Conservation (phyloP, 2,888 invertebrate genomes). For the Thymelicus sylvestris region DNA sequence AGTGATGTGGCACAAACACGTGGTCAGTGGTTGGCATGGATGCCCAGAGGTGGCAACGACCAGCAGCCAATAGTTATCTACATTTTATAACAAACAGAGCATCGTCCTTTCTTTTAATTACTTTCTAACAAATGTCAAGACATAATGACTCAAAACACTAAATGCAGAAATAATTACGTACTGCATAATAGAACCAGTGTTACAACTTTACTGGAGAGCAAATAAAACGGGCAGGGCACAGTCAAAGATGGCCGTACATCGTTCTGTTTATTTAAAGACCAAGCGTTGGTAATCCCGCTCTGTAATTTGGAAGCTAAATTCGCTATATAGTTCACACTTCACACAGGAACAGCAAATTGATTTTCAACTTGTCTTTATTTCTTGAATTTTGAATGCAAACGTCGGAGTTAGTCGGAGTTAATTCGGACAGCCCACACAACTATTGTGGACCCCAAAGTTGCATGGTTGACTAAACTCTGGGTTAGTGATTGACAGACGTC, state of each 20-base stretch:
- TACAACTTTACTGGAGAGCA: slow-evolving; percentile 25
- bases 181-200: slow-evolving; percentile 24
- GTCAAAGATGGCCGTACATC: slow-evolving; percentile 45
- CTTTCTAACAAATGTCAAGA: slow-evolving; percentile 7
- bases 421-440: slow-evolving; percentile 67
- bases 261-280: slow-evolving; percentile 58
- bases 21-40: too few relatives aligned
- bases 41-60: too few relatives aligned
- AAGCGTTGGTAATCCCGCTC: slow-evolving; percentile 53
- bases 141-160: slow-evolving; percentile 39
- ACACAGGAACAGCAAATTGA: slow-evolving; percentile 62
- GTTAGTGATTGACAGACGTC: slow-evolving; percentile 41
- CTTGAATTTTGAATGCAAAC: slow-evolving; percentile 72
- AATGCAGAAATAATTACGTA: slow-evolving; percentile 23
- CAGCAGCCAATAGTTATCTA: too few relatives aligned
- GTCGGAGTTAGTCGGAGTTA: slow-evolving; percentile 67
- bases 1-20: too few relatives aligned
- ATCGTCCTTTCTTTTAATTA: too few relatives aligned
- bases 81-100: too few relatives aligned
- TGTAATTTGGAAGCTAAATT: slow-evolving; percentile 58
- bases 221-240: slow-evolving; percentile 34
- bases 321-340: slow-evolving; percentile 58
- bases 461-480: slow-evolving; percentile 24
- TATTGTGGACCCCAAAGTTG: slow-evolving; percentile 50
- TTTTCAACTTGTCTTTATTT: slow-evolving; percentile 63